Evolutionary conservation across 2,797 vertebrate genomes (phyloP).

Genomic region (Valencia hispanica): DNA sequence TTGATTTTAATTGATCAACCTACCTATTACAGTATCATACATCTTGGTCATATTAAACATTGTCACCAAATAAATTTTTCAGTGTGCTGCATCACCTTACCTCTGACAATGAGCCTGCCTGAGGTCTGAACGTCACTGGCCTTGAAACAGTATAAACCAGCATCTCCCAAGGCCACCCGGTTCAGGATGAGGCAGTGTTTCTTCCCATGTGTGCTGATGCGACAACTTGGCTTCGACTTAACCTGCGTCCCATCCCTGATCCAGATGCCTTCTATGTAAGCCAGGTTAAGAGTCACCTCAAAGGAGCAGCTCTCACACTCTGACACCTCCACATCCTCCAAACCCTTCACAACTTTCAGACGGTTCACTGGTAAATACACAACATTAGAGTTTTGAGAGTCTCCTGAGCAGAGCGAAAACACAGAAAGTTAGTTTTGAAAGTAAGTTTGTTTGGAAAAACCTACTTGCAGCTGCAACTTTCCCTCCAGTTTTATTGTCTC

Average conservation of each 20-base stretch:
- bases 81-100: conserved; percentile 66
- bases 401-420: not conserved
- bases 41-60: not conserved
- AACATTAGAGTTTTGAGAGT: conserved; percentile 5
- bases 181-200: conserved; percentile 86
- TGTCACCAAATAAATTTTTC: not conserved
- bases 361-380: conserved; percentile 83
- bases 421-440: not conserved
- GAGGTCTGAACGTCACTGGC: conserved; percentile 85
- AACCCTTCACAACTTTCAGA: conserved; percentile 86
- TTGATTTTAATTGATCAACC: not conserved
- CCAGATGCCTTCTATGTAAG: conserved; percentile 88
- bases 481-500: conserved; percentile 69
- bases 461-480: conserved; percentile 77
- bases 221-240: conserved; percentile 84
- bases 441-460: conserved; percentile 17
- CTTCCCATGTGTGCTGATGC: conserved; percentile 80
- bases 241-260: conserved; percentile 84
- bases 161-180: conserved; percentile 81
- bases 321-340: conserved; percentile 81
- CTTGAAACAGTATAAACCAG: conserved; percentile 87
- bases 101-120: conserved; percentile 85
- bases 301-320: conserved; percentile 88
- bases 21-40: not conserved
- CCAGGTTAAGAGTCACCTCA: conserved; percentile 88